Base-by-base conservation (phyloP, 2,888 invertebrate species). In the Baronia brevicornis region DNA sequence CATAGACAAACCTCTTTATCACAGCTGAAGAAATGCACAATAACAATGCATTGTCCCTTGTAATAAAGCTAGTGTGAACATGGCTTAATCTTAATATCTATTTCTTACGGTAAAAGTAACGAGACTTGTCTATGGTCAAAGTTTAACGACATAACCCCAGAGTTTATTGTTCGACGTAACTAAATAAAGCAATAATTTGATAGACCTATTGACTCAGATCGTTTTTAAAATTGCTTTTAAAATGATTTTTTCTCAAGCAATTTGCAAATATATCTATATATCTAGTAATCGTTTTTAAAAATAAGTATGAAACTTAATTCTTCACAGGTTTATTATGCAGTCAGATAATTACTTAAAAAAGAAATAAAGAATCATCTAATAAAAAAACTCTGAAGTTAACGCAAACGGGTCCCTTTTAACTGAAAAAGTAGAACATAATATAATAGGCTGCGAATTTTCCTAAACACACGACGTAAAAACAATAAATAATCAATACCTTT, bases 1-100 rank as follows among this genome's bases (percentile, higher is more conserved):
- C 78, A 80, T 78, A 80, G 78, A 75, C 80, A 74, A 74, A 63
- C 58, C 78, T 70, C 75, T 77, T 66, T 79, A 82, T 82, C 82
- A 82, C 82, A 82, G 82, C 68, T 80, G 68, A 65, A 57, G 60
- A 82, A 82, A 82, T 82, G 80, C 82, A 77, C 55, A 64, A 57
- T 49, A 56, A 46, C 54, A 65, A 73, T 79, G 77, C 78, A 77
- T 78, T 65, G 60, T 71, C 63, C 63, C 59, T 71, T 65, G 66
- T 69, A 56, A 63, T 68, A 70, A 68, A 77, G 65, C 70, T 73
- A 67, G 68, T 73, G 72, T 65, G 61, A 67, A 67, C 65, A 74
- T 78, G 82, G 79, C 79, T 62, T 66, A 60, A 58, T 59, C 69
- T 78, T 77, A 77, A 58, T 60, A 74, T 72, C 79, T 82, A 82